Conservation (phyloP, 2,888 invertebrate genomes). For the Drosophila subsilvestris region DNA sequence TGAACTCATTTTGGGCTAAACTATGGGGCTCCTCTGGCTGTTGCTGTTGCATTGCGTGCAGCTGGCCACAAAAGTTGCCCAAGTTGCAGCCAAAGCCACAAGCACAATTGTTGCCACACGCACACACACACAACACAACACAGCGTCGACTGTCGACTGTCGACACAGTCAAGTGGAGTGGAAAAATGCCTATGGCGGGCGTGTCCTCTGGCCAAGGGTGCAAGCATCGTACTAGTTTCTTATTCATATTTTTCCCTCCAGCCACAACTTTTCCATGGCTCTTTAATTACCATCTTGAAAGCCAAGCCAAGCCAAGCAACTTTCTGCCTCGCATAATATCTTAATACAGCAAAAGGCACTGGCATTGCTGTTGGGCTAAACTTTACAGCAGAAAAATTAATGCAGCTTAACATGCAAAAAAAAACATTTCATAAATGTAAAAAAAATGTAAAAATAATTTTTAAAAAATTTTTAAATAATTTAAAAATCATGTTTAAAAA, state of each 20-base stretch:
- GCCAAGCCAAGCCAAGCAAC: conserved; percentile 38
- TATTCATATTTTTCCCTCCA: conserved; percentile 21
- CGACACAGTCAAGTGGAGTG: conserved; percentile 52
- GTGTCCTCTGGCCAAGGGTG: conserved; percentile 14
- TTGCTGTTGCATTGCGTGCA: conserved; percentile 60
- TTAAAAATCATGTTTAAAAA: no score
- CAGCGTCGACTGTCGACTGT: not conserved
- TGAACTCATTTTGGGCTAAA: conserved; percentile 51
- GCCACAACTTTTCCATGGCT: conserved; percentile 52
- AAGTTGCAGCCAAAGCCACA: conserved; percentile 60
- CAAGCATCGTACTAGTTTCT: conserved; percentile 6
- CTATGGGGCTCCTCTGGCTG: conserved; percentile 37
- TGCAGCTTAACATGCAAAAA: not conserved
- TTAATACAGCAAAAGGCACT: conserved; percentile 52
- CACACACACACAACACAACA: conserved; percentile 25
- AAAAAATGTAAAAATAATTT: no score
- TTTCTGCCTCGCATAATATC: conserved; percentile 64
- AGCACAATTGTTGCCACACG: conserved; percentile 64
- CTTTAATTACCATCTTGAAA: conserved; percentile 62
- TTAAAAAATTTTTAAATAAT: no score
- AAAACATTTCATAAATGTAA: no score
- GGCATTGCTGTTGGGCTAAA: conserved; percentile 30
- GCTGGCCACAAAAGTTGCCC: conserved; percentile 52
- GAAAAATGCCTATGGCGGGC: conserved; percentile 53
- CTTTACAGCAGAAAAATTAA: not conserved